Evolutionary conservation across 2,113 vertebrate species (phyloP).

Genomic region (Aegotheles bennettii): DNA sequence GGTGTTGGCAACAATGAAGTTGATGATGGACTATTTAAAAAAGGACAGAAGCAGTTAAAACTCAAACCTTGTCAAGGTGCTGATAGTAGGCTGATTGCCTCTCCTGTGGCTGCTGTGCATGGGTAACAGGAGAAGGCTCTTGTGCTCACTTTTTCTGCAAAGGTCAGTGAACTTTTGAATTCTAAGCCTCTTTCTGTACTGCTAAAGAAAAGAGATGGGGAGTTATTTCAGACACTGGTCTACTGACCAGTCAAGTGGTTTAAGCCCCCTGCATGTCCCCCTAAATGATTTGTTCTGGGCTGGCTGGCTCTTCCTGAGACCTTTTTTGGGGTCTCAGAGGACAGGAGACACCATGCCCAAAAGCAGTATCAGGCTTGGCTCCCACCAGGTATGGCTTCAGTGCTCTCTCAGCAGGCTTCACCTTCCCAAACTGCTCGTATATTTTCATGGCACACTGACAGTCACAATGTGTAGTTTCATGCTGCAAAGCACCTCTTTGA

Average conservation of each 20-base stretch:
- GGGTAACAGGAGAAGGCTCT: neutral
- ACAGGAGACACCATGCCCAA: neutral
- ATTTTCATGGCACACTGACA: fast-evolving
- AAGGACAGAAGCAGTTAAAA: neutral
- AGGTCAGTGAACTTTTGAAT: neutral
- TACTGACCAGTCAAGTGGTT: neutral
- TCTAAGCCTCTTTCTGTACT: neutral
- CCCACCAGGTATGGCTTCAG: fast-evolving
- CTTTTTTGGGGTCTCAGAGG: neutral
- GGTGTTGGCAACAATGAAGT: neutral
- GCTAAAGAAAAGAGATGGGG: neutral
- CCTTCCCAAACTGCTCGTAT: neutral
- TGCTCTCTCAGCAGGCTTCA: neutral
- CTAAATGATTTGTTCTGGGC: neutral
- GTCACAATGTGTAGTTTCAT: no score
- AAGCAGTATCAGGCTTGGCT: neutral
- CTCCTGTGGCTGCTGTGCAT: neutral
- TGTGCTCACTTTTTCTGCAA: neutral
- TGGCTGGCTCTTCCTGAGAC: neutral
- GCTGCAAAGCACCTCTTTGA: neutral
- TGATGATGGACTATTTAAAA: neutral
- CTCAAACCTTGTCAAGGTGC: neutral
- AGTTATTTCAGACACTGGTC: neutral
- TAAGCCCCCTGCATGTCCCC: neutral
- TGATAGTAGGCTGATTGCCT: neutral